Base-by-base conservation (phyloP, 2,888 invertebrate species). In the Labia minor region DNA sequence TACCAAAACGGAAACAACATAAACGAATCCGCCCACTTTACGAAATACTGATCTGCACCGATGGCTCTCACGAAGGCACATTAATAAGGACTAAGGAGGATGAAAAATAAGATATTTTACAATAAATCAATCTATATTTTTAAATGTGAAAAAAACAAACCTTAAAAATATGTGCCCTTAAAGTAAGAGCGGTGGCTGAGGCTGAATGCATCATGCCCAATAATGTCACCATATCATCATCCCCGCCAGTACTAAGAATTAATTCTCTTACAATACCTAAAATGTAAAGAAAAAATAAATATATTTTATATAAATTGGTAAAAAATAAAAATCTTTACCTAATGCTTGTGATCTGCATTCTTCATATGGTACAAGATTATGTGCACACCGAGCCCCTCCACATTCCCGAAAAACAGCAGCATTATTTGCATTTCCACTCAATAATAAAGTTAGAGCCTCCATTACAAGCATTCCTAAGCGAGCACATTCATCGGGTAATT, bases 21-120 rank as follows among this genome's bases (percentile, higher is more conserved):
- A 97, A 0, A 98, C 92, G 77, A 99, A 99, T 14, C 99, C 99
- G 73, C 96, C 96, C 21, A 95, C 95, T 82, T 96, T 97, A 72
- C 99, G 86, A 78, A 99, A 99, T 69, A 96, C 92, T 4, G 96
- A 95, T 71, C 99, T 85, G 0, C 95, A 95, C 68, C 97, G 85
- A 79, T 99, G 99, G 62, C 95, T 96, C 76, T 99, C 99, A 70
- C 95, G 85, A 67, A 99, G 81, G 72, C 96, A 96, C 66, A 88
- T 86, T 69, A 95, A 79, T 68, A 98, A 79, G 65, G 94, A 82
- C 83, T 85, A 75, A n/a, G n/a, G n/a, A n/a, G n/a, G 19, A 76
- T 74, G 71, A 69, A 65, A 67, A 69, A 21, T 11, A 26, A 19
- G 61, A 61, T 26, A 26, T 26, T 26, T 26, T 26, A 8, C 8